Base-by-base conservation (phyloP, 2,888 invertebrate species). In the Myopa tessellatipennis region DNA sequence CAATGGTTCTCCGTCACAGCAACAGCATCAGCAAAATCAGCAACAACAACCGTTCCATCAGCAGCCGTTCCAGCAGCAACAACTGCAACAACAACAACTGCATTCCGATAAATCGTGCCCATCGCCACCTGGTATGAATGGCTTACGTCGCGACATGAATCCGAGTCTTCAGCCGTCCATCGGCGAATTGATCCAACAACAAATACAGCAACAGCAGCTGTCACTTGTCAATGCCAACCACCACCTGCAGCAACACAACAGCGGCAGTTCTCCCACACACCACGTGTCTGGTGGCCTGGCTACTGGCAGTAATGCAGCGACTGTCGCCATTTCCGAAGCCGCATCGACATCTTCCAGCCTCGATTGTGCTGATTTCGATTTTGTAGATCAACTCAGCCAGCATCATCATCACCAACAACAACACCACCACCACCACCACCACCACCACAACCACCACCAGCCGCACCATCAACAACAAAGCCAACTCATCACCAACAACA, bases 181-280 rank as follows among this genome's bases (percentile, higher is more conserved):
- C 77, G 87, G 89, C 74, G 91, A 91, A 81, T 85, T 91, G 71
- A 91, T 92, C 90, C 90, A 91, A 80, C 85, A 87, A 79, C 82
- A 87, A 80, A 26, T 78, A 78, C 63, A 80, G 68, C 73, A 81
- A n/a, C 60, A 73, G 12, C 45, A 45, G 45, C 6, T 45, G 45
- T 45, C 45, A 8, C 45, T 45, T 45, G 26, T n/a, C 14, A 69
- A 69, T 50, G 40, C 72, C 40, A 52, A 34, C 26, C 63, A 26
- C 26, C 26, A 26, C 2, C 26, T 26, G 26, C 26, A 65, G 89
- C 77, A 78, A 74, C 78, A 81, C 55, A 79, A 80, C 58, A 77
- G 77, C 63, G 79, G 77, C 60, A 71, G 18, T 68, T 68, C 67
- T 50, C 68, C 76, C 67, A 68, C 78, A 68, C 26, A 67, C 55